Evolutionary conservation across 1,140 invertebrate species (phyloP), one percentile per base, ranked within the genome.

Genomic region (Caenorhabditis inopinata): DNA sequence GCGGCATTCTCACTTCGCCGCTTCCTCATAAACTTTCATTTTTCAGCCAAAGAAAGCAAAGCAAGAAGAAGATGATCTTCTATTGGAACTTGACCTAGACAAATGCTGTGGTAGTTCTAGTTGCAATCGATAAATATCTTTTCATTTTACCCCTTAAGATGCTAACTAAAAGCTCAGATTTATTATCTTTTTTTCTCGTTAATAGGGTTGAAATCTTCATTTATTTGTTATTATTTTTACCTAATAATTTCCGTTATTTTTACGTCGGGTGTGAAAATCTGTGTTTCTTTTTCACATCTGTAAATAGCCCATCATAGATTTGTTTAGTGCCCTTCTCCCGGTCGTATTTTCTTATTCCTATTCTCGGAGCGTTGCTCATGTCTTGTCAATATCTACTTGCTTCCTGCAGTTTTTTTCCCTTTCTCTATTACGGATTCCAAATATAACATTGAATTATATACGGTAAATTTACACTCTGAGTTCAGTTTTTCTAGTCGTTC

Each of bases 31-130:
- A 42, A 32, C 12, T 7, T n/a, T 11, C 14, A 29, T 42, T 21
- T 49, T 74, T 74, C 68, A 79, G 74, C 74, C 74, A 12, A 81
- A 81, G 23, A 47, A 62, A 21, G 12, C 32, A 12, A 78, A 68
- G n/a, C 14, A 77, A 18, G 53, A 68, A 14, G 80, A 81, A 1
- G 80, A 47, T 7, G 51, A 38, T 18, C 77, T 80, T 38, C 18
- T 68, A 1, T 38, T 86, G 23, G 81, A 85, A 49, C 32, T 88
- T 27, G 84, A 85, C 62, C 32, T 78, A 5, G 82, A 85, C 7
- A 87, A 87, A 51, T 87, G 86, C 48, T 87, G 86, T 58, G 86
- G 86, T 12, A 82, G 42, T 74, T 73, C 51, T 7, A 77, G 46
- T 23, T 87, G 85, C 68, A 87, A 83, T 76, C 81, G 86, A 42